Conservation (phyloP, 2,113 vertebrate genomes). For the Hystrix cristata region DNA sequence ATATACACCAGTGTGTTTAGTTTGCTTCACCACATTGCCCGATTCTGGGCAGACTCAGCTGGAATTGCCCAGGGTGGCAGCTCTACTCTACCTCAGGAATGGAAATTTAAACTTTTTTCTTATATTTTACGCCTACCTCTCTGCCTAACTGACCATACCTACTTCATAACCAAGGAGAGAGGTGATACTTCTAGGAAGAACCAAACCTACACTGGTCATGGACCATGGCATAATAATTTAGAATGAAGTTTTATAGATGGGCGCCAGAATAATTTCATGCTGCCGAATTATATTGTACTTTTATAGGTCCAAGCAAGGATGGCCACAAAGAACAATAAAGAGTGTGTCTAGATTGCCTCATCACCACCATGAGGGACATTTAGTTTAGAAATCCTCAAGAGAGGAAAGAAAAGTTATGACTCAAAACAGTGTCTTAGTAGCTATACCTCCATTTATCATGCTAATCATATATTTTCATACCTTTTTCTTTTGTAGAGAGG, state of each 20-base stretch:
- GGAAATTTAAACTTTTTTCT: constrained; percentile 1
- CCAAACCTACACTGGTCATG: neutral
- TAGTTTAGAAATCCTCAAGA: constrained; percentile 53
- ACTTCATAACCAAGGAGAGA: neutral
- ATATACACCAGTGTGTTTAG: neutral
- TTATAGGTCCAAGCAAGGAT: neutral
- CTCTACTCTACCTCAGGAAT: neutral
- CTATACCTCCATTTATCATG: constrained; percentile 61
- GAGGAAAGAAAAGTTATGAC: constrained; percentile 63
- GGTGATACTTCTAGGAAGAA: neutral
- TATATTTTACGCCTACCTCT: neutral
- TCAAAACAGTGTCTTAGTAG: constrained; percentile 74
- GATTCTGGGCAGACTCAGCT: neutral
- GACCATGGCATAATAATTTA: neutral
- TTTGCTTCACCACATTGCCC: neutral
- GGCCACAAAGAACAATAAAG: neutral
- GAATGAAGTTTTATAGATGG: neutral
- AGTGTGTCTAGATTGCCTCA: neutral
- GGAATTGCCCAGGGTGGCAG: neutral
- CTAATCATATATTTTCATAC: constrained; percentile 63
- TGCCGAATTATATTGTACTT: neutral
- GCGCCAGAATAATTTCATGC: neutral
- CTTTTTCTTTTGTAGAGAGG: constrained; percentile 64
- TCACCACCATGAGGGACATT: neutral
- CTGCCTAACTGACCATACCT: neutral